Base-by-base conservation (phyloP, 2,113 vertebrate genomes). In the Natator depressus region DNA sequence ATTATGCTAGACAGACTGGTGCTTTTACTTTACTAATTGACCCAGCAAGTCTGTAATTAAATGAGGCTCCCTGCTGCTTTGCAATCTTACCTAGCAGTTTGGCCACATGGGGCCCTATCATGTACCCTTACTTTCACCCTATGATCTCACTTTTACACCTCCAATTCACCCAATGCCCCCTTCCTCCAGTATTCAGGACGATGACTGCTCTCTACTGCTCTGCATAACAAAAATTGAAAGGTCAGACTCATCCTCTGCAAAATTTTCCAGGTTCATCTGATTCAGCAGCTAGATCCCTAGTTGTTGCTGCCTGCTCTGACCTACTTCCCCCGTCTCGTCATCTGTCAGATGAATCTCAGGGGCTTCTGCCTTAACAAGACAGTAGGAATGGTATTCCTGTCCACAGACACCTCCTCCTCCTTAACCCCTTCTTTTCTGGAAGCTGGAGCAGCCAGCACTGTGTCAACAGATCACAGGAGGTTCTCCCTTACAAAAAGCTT, bases 11-110 rank as follows among this genome's bases (percentile, higher is more conserved):
- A 94, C 91, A 94, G 87, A 65, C 38, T 81, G 35, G 1, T 31
- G 46, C 20, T 91, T 75, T 89, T 92, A 29, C 62, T 75, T 88
- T 76, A 8, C 75, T 96, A 95, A 96, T 91, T 94, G 94, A 94
- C 82, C 93, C 91, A 88, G 75, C 35, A 81, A 89, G 79, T 42
- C 3, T 19, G 1, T 54, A 78, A 96, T 97, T 95, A 97, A 93
- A n/a, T 10, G 22, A 59, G 90, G 53, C 90, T 94, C 95, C 95
- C 96, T 22, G 38, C 49, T 0, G 90, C 87, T 96, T 69, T 82
- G 83, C 94, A 92, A 11, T 80, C 85, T 82, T 91, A 72, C 3
- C 87, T 0, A 0, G 88, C 76, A 65, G 22, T 85, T 90, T 80
- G 87, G 86, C 84, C 94, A 91, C 94, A 89, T 94, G 87, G 42